Evolutionary conservation across 1,140 invertebrate species (phyloP), one percentile per base, ranked within the genome.

Genomic region (Melipona quadrifasciata): DNA sequence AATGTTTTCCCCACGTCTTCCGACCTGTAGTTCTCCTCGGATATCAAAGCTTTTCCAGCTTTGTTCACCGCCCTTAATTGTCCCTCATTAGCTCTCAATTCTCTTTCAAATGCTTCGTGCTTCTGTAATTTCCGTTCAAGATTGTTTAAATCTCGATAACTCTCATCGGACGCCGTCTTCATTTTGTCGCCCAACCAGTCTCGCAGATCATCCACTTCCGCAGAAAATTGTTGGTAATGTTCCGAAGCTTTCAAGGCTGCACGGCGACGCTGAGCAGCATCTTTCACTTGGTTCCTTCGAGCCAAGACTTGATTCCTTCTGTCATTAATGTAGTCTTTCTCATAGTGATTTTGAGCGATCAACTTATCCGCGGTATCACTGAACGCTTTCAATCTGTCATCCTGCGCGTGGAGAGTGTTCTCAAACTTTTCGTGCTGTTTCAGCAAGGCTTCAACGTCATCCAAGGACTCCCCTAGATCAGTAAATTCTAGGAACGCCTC

Each of bases 41-140:
- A 96, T 82, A 97, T 96, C 31, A 98, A 90, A 24, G 95, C 96
- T 92, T 97, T 95, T 11, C 97, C 97, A 73, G 96, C 96, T 91
- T 98, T 98, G 86, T 98, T 98, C 10, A 99, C 97, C 68, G 96
- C 96, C 64, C 97, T 94, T 19, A 99, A 94, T 92, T 98, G 97
- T 24, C 98, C 98, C 94, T 98, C 98, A 93, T 99, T 99, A 0
- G 98, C 97, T 64, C 98, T 96, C 12, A 99, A 93, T 93, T 99
- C 99, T 31, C 99, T 95, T 92, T 99, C 98, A 93, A 99, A 99
- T 0, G 99, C 99, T 94, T 99, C 98, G 92, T 99, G 99, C 92
- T 99, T 99, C 93, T 99, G 98, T 5, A 99, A 95, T 93, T 99
- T 99, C 5, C 98, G 96, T 84, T 98, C 98, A 64, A 99, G 95